These are phyloP conservation scores for Venustoraphidia nigricollis DNA, from an alignment of 2,888 invertebrate species.

Conservation along the genomic window DNA sequence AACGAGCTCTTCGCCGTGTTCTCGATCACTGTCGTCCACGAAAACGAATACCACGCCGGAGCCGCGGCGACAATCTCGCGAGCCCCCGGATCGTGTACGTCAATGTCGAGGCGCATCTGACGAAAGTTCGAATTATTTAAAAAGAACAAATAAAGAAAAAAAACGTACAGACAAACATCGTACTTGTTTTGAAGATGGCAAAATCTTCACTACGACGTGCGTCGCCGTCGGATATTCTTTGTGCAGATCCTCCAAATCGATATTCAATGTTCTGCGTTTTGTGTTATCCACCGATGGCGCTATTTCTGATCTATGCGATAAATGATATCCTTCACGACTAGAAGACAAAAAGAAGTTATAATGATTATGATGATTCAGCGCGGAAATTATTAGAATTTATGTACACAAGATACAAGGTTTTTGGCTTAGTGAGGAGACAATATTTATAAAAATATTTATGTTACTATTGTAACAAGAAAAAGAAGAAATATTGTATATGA, in stretches of 20 bases:
- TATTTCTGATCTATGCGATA: conserved; percentile 38
- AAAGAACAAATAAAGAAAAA: conserved; percentile 5
- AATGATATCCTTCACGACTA: conserved; percentile 38
- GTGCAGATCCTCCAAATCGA: conserved; percentile 46
- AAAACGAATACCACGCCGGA: conserved; percentile 20
- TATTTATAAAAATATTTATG: too few relatives aligned
- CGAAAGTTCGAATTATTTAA: conserved; percentile 14
- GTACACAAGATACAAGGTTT: too few relatives aligned
- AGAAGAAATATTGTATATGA: too few relatives aligned
- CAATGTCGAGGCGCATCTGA: conserved; percentile 46
- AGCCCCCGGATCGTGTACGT: conserved; percentile 37
- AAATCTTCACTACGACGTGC: conserved; percentile 54
- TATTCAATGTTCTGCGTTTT: conserved; percentile 30
- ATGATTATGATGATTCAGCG: too few relatives aligned
- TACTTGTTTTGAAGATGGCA: conserved; percentile 43
- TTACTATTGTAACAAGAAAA: too few relatives aligned
- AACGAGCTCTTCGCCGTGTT: conserved; percentile 40
- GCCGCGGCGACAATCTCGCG: conserved; percentile 19
- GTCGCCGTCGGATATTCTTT: conserved; percentile 40
- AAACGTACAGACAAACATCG: conserved; percentile 15
- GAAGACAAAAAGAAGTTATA: conserved; percentile 10
- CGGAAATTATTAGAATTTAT: too few relatives aligned
- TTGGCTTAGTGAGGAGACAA: too few relatives aligned
- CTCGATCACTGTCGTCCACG: conserved; percentile 27
- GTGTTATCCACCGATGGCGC: conserved; percentile 30